These are phyloP conservation scores for Phorcus lineatus DNA, from an alignment of 2,888 invertebrate genomes.

Conservation along the genomic window DNA sequence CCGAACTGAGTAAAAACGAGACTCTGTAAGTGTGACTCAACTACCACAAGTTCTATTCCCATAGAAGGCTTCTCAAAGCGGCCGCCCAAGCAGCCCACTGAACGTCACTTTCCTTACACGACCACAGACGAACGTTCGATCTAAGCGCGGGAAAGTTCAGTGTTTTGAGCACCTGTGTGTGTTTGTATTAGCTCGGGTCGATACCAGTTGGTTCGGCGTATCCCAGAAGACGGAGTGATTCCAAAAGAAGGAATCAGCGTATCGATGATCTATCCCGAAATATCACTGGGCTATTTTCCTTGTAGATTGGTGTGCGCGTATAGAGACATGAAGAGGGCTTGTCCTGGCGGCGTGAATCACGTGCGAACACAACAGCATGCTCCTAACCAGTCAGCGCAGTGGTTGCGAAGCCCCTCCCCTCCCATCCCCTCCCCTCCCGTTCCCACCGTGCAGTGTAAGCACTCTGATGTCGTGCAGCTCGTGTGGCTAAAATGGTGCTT, in stretches of 20 bases:
- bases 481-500: too few species aligned
- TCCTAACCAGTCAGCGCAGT: too few species aligned
- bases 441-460: too few species aligned
- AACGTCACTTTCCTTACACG: not conserved
- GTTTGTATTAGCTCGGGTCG: not conserved
- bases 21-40: too few species aligned
- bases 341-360: not conserved
- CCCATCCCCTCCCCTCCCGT: too few species aligned
- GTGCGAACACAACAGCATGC: not conserved
- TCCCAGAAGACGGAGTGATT: conserved; percentile 16
- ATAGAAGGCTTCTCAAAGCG: too few species aligned
- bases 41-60: too few species aligned
- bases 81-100: not conserved
- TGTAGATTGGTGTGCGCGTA: conserved; percentile 1
- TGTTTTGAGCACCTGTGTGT: conserved; percentile 5
- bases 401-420: too few species aligned
- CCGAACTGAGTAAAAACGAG: too few species aligned
- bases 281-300: conserved; percentile 16
- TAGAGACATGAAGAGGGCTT: conserved; percentile 7
- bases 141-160: conserved; percentile 17
- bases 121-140: not conserved
- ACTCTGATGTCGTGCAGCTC: too few species aligned
- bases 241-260: conserved; percentile 19
- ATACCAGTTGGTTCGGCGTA: conserved; percentile 1
- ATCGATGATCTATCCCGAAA: conserved; percentile 11